Evolutionary conservation across 2,888 invertebrate species (phyloP), one percentile per base, ranked within the genome.

Genomic region (Macaria notata): DNA sequence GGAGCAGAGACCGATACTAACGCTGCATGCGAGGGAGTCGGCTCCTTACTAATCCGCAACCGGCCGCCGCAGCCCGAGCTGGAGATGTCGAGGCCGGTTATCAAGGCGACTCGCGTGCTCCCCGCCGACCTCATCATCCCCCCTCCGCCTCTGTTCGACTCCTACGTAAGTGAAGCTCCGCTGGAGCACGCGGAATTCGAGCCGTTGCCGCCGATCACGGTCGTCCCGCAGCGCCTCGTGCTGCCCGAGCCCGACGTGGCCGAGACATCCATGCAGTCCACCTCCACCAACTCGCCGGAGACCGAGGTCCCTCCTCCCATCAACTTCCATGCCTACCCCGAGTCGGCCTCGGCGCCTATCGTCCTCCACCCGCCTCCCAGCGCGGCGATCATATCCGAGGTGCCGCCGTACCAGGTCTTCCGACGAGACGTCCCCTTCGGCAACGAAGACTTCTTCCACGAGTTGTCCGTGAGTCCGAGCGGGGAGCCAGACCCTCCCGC

Each of bases 81-180:
- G 71, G 80, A 78, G 69, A 75, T 81, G 64, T 79, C 78, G 69
- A 79, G 75, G 71, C 81, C 80, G 62, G 78, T 83, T 61, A 72
- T 75, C 60, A 79, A 72, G 72, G 75, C 81, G 75, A 81, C 71
- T 74, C 75, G 78, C 65, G 82, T 84, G 64, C 83, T 83, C 69
- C 81, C 88, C 70, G 87, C 84, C 59, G 89, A 90, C 69, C 79
- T 86, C 76, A 90, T 91, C 78, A 89, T 91, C 62, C 90, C 90
- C 69, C 90, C 90, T 79, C 90, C 90, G 79, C 90, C 90, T 71
- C 79, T 84, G 71, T 91, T 91, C 76, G 86, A 88, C 71, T 81
- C 84, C 63, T 79, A 85, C 77, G 86, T 84, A 84, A 87, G 83
- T 86, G 83, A 83, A 66, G 77, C 71, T 75, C 73, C 77, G 62